Evolutionary conservation across 2,797 vertebrate species (phyloP).

Genomic region (Cirrhinus molitorella): DNA sequence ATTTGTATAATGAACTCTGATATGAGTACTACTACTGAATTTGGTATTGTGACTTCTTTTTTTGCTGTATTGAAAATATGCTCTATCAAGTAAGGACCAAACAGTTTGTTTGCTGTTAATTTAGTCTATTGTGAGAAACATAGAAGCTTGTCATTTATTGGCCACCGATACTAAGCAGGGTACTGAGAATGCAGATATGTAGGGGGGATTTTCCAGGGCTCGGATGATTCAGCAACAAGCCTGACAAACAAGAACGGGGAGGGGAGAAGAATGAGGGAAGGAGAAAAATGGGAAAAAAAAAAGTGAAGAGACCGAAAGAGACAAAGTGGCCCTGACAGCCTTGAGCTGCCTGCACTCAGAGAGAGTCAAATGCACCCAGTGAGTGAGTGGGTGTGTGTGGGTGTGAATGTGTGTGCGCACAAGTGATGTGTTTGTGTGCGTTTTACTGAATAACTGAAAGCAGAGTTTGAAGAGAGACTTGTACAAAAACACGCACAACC

Average conservation of each 20-base stretch:
- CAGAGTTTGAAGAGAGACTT: slow-evolving; percentile 65
- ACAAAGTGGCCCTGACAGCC: slow-evolving; percentile 49
- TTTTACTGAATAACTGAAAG: slow-evolving; percentile 43
- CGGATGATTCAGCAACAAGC: slow-evolving; percentile 70
- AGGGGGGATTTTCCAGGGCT: slow-evolving; percentile 70
- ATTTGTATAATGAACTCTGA: too few relatives aligned
- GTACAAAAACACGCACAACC: slow-evolving; percentile 45
- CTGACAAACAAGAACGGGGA: slow-evolving; percentile 57
- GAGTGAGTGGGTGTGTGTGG: slow-evolving; percentile 41
- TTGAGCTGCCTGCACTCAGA: slow-evolving; percentile 49
- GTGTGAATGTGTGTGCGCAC: slow-evolving; percentile 41
- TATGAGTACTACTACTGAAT: neutral
- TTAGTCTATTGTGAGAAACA: neutral
- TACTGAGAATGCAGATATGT: slow-evolving; percentile 28
- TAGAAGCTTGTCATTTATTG: slow-evolving; percentile 21
- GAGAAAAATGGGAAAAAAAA: slow-evolving; percentile 10
- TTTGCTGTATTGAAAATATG: neutral
- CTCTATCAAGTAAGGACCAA: neutral
- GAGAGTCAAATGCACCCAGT: slow-evolving; percentile 33
- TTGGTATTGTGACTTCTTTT: neutral
- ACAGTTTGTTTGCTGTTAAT: neutral
- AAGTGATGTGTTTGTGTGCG: slow-evolving; percentile 41
- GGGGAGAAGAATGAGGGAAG: slow-evolving; percentile 17
- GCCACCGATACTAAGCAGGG: slow-evolving; percentile 10
- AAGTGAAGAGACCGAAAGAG: slow-evolving; percentile 52